Base-by-base conservation (phyloP, 2,797 vertebrate genomes). In the Microctenopoma steveboyesi region DNA sequence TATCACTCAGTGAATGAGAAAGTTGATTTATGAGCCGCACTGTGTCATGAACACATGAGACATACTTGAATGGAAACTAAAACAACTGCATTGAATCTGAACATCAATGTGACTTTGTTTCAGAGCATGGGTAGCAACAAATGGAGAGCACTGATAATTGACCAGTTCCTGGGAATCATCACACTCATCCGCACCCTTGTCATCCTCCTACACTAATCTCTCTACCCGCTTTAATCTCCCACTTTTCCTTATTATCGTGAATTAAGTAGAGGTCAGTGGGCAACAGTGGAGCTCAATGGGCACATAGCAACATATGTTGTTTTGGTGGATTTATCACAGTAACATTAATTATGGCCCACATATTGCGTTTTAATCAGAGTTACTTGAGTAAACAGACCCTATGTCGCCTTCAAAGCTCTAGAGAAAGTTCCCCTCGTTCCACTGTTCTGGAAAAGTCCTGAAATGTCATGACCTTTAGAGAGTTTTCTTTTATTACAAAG, bases 381-480 rank as follows among this genome's bases (percentile, higher is more conserved):
- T 42, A 47, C 27, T 48, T 46, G 33, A 42, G 59, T 42, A 43
- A 47, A 27, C 3, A 43, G 7, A 57, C 5, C 46, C 55, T 40
- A 13, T 12, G 18, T 42, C 64, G 30, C 18, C 22, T 76, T 42
- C n/a, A 63, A 52, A 57, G 42, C 76, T 80, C 63, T 51, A 3
- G 54, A 74, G 69, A 46, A 46, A 54, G 40, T 35, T 64, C 13
- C 51, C 68, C 15, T 59, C 54, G 51, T 37, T 51, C 49, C 64
- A 40, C 14, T 11, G 15, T 65, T 73, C 28, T 39, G 53, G 42
- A 72, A 46, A 76, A 49, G 52, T 46, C 48, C 40, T 67, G 45
- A 88, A 88, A 91, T 89, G 83, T 78, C 83, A 79, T 12, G 72
- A 88, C 89, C 87, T 92, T 91, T 81, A 15, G 64, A 30, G 11